Evolutionary conservation across 2,113 vertebrate species (phyloP), one percentile per base, ranked within the genome.

Genomic region (Phaethornis superciliosus): DNA sequence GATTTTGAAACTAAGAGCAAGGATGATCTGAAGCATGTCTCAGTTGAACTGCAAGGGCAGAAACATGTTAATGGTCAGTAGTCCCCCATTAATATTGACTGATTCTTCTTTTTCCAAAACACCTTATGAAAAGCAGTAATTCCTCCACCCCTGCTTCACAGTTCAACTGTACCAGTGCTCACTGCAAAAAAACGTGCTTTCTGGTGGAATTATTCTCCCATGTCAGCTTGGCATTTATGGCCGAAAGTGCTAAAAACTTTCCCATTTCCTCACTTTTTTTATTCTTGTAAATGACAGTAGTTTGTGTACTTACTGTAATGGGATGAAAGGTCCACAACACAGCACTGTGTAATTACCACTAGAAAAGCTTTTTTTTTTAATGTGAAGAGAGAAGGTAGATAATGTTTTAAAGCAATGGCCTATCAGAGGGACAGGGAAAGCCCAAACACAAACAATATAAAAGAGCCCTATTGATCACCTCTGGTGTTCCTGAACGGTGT

Each of bases 371-470:
- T 88, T 47, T 47, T 79, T 77, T 95, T 62, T 64, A 62, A 76
- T 33, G 64, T 90, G 47, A 93, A 97, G 81, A 77, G 86, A 96
- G 75, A 94, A 97, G 46, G 49, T 56, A 89, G 95, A 89, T 95
- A 97, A 96, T 94, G 74, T 90, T 97, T 97, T 94, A 94, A 96
- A 95, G 94, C 93, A 96, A 89, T 30, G 17, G 49, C 55, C 80
- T 91, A 55, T 80, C 2, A 15, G 28, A 26, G 12, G 15, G 56
- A 85, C 24, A 64, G 44, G 75, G 20, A 64, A 93, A 86, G 23
- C 51, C 44, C 64, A 62, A 91, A 94, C 6, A n/a, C 65, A 76
- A 91, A 54, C 71, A 90, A 74, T 6, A 2, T 11, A 88, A 60
- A 56, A 27, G 9, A 75, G 59, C 35, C 30, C 22, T 83, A 7